phyloP scores from a whole-genome alignment of 2,888 invertebrate species.

The Onchidella celtica region DNA sequence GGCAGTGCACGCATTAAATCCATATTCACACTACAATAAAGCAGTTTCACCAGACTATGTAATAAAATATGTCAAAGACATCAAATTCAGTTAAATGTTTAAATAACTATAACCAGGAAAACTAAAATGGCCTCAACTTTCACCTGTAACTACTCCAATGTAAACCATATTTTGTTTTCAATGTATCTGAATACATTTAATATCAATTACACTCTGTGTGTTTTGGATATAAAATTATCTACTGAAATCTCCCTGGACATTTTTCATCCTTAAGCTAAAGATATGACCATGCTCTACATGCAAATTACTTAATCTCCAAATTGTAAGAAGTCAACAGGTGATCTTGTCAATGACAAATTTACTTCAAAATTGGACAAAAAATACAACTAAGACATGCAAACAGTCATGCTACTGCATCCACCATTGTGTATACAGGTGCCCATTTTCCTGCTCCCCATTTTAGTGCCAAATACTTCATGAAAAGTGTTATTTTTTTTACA shows the following conservation, averaged over 20 bases:
- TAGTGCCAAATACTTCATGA: neutral
- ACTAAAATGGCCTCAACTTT: too few species aligned
- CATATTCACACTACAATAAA: neutral
- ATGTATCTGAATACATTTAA: too few species aligned
- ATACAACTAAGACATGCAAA: conserved; percentile 20
- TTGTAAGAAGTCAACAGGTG: neutral
- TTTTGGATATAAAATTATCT: too few species aligned
- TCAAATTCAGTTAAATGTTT: too few species aligned
- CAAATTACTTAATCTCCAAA: neutral
- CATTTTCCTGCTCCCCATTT: neutral
- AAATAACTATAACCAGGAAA: too few species aligned
- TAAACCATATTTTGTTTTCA: too few species aligned
- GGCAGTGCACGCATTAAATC: neutral
- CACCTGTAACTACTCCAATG: too few species aligned
- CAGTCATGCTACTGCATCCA: neutral
- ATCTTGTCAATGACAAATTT: neutral
- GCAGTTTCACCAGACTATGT: too few species aligned
- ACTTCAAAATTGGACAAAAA: neutral
- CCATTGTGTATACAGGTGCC: neutral
- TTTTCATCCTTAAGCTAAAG: too few species aligned
- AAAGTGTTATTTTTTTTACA: too few species aligned
- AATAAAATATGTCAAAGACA: neutral
- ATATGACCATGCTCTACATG: neutral
- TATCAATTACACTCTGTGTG: too few species aligned
- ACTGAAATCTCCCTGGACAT: too few species aligned